A percentile compares a stretch with the other conserved stretches of the same genome.
Evolutionary conservation across 2,113 vertebrate species (phyloP).

Genomic region (Toxotes chatareus): DNA sequence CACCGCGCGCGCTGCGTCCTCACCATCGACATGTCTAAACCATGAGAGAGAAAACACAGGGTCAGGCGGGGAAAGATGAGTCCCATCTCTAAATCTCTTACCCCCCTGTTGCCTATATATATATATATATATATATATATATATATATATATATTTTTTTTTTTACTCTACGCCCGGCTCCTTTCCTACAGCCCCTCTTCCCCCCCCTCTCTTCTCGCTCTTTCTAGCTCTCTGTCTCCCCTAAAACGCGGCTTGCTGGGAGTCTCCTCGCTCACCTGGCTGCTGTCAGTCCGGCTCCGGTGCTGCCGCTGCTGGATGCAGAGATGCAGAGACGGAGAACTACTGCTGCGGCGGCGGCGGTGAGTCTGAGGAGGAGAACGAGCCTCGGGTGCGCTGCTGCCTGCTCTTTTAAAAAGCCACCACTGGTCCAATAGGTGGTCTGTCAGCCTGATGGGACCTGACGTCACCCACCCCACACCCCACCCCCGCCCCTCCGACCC

Average conservation of each 20-base stretch:
- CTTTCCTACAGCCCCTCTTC: background rate
- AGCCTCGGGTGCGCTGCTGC: slow-evolving; percentile 60
- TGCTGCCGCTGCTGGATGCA: background rate
- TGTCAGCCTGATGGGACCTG: slow-evolving; percentile 68
- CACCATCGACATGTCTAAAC: slow-evolving; percentile 11
- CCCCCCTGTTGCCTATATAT: no score
- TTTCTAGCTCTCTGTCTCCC: background rate
- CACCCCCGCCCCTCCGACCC: background rate
- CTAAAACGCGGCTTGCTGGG: background rate
- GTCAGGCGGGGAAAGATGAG: slow-evolving; percentile 1
- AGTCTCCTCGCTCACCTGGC: slow-evolving; percentile 57
- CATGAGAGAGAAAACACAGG: background rate
- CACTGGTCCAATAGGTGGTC: slow-evolving; percentile 78
- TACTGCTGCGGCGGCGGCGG: background rate
- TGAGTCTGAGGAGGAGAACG: slow-evolving; percentile 1
- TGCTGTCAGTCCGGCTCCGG: slow-evolving; percentile 10
- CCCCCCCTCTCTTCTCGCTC: background rate
- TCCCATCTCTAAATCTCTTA: background rate
- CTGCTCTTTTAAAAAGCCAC: slow-evolving; percentile 78
- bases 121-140: no score
- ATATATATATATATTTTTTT: background rate
- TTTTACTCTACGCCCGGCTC: background rate
- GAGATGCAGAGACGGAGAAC: slow-evolving; percentile 8
- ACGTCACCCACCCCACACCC: slow-evolving; percentile 66
- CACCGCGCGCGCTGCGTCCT: background rate